A percentile compares a stretch with the other conserved stretches of the same genome.
Evolutionary conservation across 2,888 invertebrate genomes (phyloP).

Genomic region (Didymodactylos carnosus): DNA sequence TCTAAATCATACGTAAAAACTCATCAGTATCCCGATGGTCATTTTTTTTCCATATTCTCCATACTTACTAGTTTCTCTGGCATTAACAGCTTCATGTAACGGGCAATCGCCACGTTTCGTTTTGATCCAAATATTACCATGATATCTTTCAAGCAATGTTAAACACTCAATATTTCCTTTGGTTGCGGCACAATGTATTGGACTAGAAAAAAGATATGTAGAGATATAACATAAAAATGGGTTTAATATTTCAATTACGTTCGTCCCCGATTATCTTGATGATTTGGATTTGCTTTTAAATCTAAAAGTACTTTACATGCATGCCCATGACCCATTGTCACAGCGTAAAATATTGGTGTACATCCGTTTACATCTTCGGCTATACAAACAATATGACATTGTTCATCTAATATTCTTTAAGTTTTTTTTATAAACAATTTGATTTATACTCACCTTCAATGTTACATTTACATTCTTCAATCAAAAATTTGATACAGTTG

Average conservation of each 20-base stretch:
- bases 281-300: constrained; percentile 68
- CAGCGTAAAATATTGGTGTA: constrained; percentile 84
- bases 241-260: constrained; percentile 40
- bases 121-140: constrained; percentile 70
- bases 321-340: constrained; percentile 80
- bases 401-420: neutral
- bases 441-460: constrained; percentile 59
- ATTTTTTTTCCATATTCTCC: neutral
- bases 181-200: constrained; percentile 79
- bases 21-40: neutral
- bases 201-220: constrained; percentile 39
- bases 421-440: neutral
- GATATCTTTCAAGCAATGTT: constrained; percentile 51
- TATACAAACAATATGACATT: neutral
- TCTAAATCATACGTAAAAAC: constrained; percentile 11
- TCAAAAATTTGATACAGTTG: constrained; percentile 65
- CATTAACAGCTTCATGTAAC: constrained; percentile 58
- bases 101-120: constrained; percentile 84
- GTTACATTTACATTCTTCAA: constrained; percentile 48
- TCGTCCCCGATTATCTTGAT: constrained; percentile 73
- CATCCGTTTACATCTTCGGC: constrained; percentile 75
- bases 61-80: neutral
- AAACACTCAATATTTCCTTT: constrained; percentile 79
- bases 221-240: neutral
- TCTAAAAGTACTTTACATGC: constrained; percentile 69